Evolutionary conservation across 2,888 invertebrate species (phyloP), one percentile per base, ranked within the genome.

Genomic region (Lepeophtheirus nordmannii): DNA sequence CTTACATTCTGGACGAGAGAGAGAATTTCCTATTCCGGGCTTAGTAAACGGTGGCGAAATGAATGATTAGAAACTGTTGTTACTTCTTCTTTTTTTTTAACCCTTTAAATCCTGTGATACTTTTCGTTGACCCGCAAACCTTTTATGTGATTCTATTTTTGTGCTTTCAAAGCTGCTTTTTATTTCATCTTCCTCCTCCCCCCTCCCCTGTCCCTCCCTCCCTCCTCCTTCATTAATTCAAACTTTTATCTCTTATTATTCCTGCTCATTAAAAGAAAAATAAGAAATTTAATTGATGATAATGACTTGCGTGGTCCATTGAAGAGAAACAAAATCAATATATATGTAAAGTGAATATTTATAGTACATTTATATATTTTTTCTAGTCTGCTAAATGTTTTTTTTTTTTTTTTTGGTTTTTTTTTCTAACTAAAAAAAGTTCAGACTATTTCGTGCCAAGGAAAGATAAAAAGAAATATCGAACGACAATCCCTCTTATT

Each of bases 11-110:
- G 62, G 39, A 12, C 62, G 62, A 20, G 62, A 62, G 41, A 37
- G 62, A 20, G 62, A 62, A 41, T 62, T 62, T 17, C 30, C 58
- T 22, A 30, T 17, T 23, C 20, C 20, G 20, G 58, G 58, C 14
- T 22, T 58, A 17, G 58, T 58, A 14, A 58, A 58, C 20, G 58
- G 58, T 58, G 22, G 58, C 2, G 14, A 14, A 46, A 17, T n/a
- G n/a, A 17, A 3, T 17, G 5, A 46, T 5, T 1, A 46, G 8
- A n/a, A 46, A n/a, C n/a, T n/a, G 53, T 14, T 14, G n/a, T 8
- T 17, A n/a, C 8, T 17, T n/a, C 5, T 17, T 46, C 8, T n/a
- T 46, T 46, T 11, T 41, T 41, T 11, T 41, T 41, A 41, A 41
- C 1, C 14, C 17, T 46, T 46, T n/a, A n/a, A 46, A 14, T 46